Evolutionary conservation across 2,797 vertebrate genomes (phyloP), one percentile per base, ranked within the genome.

Genomic region (Microctenopoma steveboyesi): DNA sequence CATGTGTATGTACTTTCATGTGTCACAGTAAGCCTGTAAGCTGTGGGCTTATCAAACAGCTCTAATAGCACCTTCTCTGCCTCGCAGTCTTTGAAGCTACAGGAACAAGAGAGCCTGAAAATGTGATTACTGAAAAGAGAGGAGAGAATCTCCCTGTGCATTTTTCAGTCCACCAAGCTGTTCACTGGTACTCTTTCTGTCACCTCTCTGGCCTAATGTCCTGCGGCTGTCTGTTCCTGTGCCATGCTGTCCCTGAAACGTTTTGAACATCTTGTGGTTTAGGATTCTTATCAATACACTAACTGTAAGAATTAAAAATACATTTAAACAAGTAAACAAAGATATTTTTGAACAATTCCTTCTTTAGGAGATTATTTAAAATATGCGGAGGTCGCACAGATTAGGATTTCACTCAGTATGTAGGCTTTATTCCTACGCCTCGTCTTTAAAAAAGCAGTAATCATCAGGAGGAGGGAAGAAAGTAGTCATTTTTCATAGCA

Each of bases 21-120:
- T 84, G 83, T 78, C 78, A 80, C 81, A 81, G 79, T 88, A 86
- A 89, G 83, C 80, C 82, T 5, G 49, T 85, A 83, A 88, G 83
- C 86, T 79, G 67, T 77, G 74, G 77, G 79, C 75, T 87, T 89
- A 87, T 87, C 83, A 88, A 85, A 86, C 67, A 57, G 72, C 74
- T 76, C 71, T 64, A 81, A 77, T 88, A 67, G 69, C 69, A 83
- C 69, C 52, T 72, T 81, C 57, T 67, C 68, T 72, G 78, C 78
- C 61, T 84, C 63, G 46, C 47, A n/a, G 69, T 67, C 85, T 88
- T 84, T 86, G 82, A 89, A 86, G 85, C 81, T 60, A 66, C 67
- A 76, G 74, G 79, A 83, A 80, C 67, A 84, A 78, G 75, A 69
- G 58, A 57, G 43, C 69, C 58, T 66, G 55, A 6, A 54, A 65